These are phyloP conservation scores for Sebastes iracundus DNA, from an alignment of 2,797 vertebrate species.

Conservation along the genomic window DNA sequence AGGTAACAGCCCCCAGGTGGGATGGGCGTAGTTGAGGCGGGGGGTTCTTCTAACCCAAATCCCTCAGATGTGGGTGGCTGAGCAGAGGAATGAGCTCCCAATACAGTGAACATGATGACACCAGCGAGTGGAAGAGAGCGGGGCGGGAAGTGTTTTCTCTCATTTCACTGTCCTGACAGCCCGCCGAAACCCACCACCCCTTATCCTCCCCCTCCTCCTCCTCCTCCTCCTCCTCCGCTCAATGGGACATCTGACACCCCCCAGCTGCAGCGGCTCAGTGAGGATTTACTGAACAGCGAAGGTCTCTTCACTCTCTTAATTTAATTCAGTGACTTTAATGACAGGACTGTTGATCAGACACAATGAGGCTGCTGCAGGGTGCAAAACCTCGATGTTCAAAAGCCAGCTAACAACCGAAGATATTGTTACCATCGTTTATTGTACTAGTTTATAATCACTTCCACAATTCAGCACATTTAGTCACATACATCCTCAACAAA, in stretches of 20 bases:
- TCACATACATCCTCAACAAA: background rate
- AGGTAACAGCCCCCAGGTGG: slow-evolving; percentile 9
- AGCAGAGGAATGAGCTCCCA: slow-evolving; percentile 29
- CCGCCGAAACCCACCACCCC: slow-evolving; percentile 29
- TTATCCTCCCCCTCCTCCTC: background rate
- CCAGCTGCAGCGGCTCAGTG: slow-evolving; percentile 76
- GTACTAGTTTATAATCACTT: background rate
- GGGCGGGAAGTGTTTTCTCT: slow-evolving; percentile 49
- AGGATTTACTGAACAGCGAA: slow-evolving; percentile 66
- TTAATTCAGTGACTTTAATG: slow-evolving; percentile 29
- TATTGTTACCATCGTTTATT: too few species aligned
- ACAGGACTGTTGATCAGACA: slow-evolving; percentile 17
- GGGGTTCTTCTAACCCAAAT: background rate
- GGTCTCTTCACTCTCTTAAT: slow-evolving; percentile 46
- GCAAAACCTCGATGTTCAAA: background rate
- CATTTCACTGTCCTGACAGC: slow-evolving; percentile 64
- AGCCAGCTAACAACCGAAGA: background rate
- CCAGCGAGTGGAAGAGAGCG: background rate
- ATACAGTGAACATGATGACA: slow-evolving; percentile 34
- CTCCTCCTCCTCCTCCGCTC: background rate
- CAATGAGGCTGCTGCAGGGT: background rate
- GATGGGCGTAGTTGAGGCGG: background rate
- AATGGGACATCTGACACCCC: slow-evolving; percentile 70
- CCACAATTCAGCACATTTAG: background rate
- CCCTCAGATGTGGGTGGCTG: slow-evolving; percentile 36